Evolutionary conservation across 2,888 invertebrate genomes (phyloP).

Genomic region (Agrilus cyanescens): DNA sequence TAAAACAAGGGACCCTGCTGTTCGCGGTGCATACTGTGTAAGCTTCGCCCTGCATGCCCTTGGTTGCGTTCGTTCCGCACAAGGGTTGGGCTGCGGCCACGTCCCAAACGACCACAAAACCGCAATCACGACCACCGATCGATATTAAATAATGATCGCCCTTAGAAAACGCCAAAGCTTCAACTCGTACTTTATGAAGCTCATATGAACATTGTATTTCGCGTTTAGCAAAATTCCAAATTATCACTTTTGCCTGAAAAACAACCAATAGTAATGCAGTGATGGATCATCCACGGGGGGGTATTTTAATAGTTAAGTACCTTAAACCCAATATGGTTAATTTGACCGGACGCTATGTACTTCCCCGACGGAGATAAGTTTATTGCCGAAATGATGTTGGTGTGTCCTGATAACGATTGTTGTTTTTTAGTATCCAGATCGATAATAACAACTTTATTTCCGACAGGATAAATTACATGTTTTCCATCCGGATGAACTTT

Average conservation of each 20-base stretch:
- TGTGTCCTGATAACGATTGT: slow-evolving; percentile 66
- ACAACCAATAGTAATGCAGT: background rate
- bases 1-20: slow-evolving; percentile 50
- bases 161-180: slow-evolving; percentile 71
- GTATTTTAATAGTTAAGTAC: slow-evolving; percentile 27
- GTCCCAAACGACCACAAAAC: slow-evolving; percentile 78
- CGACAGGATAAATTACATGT: slow-evolving; percentile 65
- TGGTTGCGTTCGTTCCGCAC: slow-evolving; percentile 35
- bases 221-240: slow-evolving; percentile 72
- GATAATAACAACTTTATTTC: slow-evolving; percentile 64
- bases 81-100: slow-evolving; percentile 38
- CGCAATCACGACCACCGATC: slow-evolving; percentile 83
- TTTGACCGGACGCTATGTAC: slow-evolving; percentile 80
- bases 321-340: slow-evolving; percentile 84
- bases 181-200: slow-evolving; percentile 80
- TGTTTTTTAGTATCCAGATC: slow-evolving; percentile 59
- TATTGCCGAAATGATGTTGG: slow-evolving; percentile 65
- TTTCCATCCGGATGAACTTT: slow-evolving; percentile 60
- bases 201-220: slow-evolving; percentile 57
- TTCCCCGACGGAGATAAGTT: slow-evolving; percentile 64
- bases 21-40: slow-evolving; percentile 39
- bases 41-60: slow-evolving; percentile 30
- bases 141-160: slow-evolving; percentile 74
- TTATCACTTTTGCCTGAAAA: slow-evolving; percentile 57
- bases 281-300: background rate